phyloP scores from a whole-genome alignment of 1,140 invertebrate species.

The Zaprionus gabonicus region DNA sequence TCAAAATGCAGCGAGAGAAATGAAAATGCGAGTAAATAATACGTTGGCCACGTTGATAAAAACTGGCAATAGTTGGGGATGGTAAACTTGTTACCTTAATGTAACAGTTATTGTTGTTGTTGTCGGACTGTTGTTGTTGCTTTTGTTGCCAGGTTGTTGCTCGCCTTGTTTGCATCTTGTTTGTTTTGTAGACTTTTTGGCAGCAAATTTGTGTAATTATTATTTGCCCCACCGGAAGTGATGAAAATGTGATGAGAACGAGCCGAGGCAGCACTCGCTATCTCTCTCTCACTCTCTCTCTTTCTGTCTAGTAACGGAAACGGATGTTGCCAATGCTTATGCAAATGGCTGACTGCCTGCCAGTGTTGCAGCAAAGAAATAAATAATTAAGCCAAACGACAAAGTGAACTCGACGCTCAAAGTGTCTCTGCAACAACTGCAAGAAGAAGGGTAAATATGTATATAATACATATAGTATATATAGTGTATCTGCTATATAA shows the following conservation, averaged over 20 bases:
- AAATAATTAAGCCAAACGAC: slow-evolving; percentile 9
- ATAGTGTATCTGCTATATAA: not conserved
- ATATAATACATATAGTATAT: not conserved
- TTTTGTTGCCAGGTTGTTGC: slow-evolving; percentile 45
- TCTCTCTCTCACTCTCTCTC: not conserved
- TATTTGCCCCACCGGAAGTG: slow-evolving; percentile 54
- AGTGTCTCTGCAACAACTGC: not conserved
- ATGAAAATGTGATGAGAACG: slow-evolving; percentile 57
- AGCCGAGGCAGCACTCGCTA: not conserved
- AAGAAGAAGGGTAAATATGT: not conserved
- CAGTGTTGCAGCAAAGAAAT: slow-evolving; percentile 2
- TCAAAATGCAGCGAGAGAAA: slow-evolving; percentile 40
- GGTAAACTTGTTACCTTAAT: too few relatives aligned
- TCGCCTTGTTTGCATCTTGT: slow-evolving; percentile 29
- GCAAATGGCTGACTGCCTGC: slow-evolving; percentile 28
- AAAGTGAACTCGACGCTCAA: not conserved
- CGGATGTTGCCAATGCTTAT: slow-evolving; percentile 47
- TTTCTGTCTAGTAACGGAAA: slow-evolving; percentile 21
- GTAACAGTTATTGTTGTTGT: not conserved
- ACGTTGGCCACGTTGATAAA: slow-evolving; percentile 61
- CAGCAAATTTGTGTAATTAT: slow-evolving; percentile 58
- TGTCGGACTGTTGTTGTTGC: not conserved
- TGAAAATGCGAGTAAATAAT: slow-evolving; percentile 74
- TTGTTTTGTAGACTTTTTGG: slow-evolving; percentile 15
- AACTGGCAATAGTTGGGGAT: slow-evolving; percentile 51